Evolutionary conservation across 2,888 invertebrate species (phyloP), one percentile per base, ranked within the genome.

Genomic region (Acanthoscelides obtectus): DNA sequence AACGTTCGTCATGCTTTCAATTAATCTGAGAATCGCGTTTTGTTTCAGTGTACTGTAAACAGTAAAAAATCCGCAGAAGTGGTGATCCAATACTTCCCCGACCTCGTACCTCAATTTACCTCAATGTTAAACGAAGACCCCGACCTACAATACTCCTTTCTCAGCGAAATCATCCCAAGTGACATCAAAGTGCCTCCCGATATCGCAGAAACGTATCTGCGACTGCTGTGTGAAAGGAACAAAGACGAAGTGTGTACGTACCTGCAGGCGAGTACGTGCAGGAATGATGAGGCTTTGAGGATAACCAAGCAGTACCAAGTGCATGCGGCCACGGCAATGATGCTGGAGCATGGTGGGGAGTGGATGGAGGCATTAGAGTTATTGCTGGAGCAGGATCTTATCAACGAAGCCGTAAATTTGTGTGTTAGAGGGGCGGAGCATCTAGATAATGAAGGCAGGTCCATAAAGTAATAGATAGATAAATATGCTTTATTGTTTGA

Each of bases 311-410:
- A 88, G 76, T 87, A 90, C 80, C 86, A 89, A 72, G 86, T 91
- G 45, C 88, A 89, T 70, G 89, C 90, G 75, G 91, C 92, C 0
- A 90, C 91, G 69, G 93, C 94, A 20, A 90, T 90, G 78, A 87
- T 95, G 70, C 86, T 94, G 75, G 95, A 95, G 83, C 90, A 91
- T 82, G 88, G 90, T 1, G 93, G 93, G 17, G 91, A 94, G 83
- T 91, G 91, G 82, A 87, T 89, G 78, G 90, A 89, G 79, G 93
- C 94, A 1, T 91, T 94, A 80, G 88, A 90, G 72, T 84, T 93
- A 73, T 85, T 90, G 5, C 83, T 91, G 74, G 85, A 87, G 69
- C 79, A 83, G 66, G 79, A 82, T 71, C 80, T 84, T 76, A 79
- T 82, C 12, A 83, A 84, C 67, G 80, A 83, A 66, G 84, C 83